Evolutionary conservation across 2,888 invertebrate genomes (phyloP), one percentile per base, ranked within the genome.

Genomic region (Atrina japonica): DNA sequence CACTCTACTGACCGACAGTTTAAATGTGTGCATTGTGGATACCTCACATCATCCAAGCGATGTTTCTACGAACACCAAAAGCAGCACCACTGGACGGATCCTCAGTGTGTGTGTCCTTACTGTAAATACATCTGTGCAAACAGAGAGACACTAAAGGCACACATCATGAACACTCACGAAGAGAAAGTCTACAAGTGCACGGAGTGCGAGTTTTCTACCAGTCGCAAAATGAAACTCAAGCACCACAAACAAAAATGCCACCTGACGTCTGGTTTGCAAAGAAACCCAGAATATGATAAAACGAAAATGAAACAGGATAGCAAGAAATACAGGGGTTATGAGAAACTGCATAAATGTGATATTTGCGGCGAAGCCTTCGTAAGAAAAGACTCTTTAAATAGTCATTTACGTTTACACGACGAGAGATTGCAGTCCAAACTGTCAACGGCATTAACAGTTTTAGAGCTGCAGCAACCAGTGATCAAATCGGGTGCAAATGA

Each of bases 301-400:
- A 30, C 66, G 50, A 30, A 70, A 58, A 25, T 65, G 61, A 25
- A 79, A 72, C 0, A 56, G 21, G 16, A 66, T 52, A 65, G 49
- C 60, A 30, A 68, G 50, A 30, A 70, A 58, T n/a, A 69, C 61
- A 75, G 66, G 18, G 82, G 77, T 50, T 86, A 86, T 68, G 75
- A 80, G 61, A 88, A 88, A 74, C 73, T 81, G 0, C 89, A 86
- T 73, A 75, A 83, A 43, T 91, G 91, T 78, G 76, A 81, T 1
- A 66, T 80, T 5, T 91, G 91, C 75, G 77, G 82, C 6, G 88
- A 87, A 14, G 80, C 89, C 0, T 91, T 91, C 83, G 91, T 91
- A 0, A 78, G 91, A 30, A 89, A 91, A 76, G 91, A 91, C 67
- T 91, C 91, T 0, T 82, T 91, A 53, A 81, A 88, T n/a, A 89